Percentiles rank a stretch among this genome's conserved stretches.
Conservation (phyloP, 2,797 vertebrate species). For the Pseudochirops cupreus region DNA sequence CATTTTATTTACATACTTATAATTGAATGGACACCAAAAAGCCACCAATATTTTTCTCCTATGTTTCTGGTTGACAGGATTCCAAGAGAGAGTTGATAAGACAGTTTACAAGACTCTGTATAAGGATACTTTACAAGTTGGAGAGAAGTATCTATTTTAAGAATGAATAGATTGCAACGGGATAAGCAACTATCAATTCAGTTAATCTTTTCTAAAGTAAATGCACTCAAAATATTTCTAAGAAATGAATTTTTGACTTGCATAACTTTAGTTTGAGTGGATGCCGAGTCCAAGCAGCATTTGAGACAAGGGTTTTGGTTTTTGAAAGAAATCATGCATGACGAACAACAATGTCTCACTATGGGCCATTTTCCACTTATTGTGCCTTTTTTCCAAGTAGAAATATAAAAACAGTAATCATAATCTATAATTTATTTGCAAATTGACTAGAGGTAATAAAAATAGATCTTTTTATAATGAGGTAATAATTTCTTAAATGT, state of each 20-base stretch:
- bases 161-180: not conserved
- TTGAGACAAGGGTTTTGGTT: not conserved
- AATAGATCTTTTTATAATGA: not conserved
- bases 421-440: not conserved
- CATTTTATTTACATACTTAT: constrained; percentile 18
- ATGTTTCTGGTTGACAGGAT: not conserved
- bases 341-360: not conserved
- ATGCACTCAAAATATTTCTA: not conserved
- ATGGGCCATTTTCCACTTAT: constrained; percentile 21
- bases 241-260: not conserved
- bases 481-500: not conserved
- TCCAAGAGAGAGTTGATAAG: not conserved
- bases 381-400: not conserved
- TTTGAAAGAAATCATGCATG: constrained; percentile 27
- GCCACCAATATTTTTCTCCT: not conserved
- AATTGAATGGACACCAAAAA: not conserved
- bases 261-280: not conserved
- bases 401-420: not conserved
- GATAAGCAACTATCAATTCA: not conserved
- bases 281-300: not conserved
- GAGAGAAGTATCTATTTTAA: not conserved
- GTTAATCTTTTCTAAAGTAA: not conserved
- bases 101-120: not conserved
- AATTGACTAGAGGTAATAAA: constrained; percentile 32
- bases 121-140: not conserved